These are phyloP conservation scores for Calyptommatus sinebrachiatus DNA, from an alignment of 2,113 vertebrate species.

Conservation along the genomic window DNA sequence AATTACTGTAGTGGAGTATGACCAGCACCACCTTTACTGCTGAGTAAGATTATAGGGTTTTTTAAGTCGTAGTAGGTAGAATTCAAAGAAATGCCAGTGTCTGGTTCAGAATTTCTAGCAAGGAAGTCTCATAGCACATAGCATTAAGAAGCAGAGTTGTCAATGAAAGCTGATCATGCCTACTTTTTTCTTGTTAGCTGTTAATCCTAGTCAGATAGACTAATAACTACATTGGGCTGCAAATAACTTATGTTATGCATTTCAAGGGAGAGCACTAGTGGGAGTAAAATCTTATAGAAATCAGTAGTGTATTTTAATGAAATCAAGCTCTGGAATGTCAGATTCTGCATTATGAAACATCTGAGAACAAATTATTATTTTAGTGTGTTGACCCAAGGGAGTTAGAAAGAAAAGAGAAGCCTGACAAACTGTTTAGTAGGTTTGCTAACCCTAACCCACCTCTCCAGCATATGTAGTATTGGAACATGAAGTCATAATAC, in stretches of 20 bases:
- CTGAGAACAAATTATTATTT: conserved; percentile 7
- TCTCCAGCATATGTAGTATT: background rate
- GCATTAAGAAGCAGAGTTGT: no score
- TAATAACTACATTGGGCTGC: background rate
- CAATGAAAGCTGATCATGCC: no score
- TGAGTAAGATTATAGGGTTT: no score
- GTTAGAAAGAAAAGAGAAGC: no score
- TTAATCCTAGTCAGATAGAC: background rate
- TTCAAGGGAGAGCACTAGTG: background rate
- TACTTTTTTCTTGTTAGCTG: no score
- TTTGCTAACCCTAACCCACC: background rate
- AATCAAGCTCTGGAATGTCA: conserved; percentile 39
- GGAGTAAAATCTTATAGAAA: conserved; percentile 18
- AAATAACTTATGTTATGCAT: background rate
- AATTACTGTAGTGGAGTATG: background rate
- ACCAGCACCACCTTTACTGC: no score
- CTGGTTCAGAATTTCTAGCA: no score
- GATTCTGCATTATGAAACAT: conserved; percentile 28
- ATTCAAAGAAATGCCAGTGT: no score
- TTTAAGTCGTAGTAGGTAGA: no score
- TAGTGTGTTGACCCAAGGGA: background rate
- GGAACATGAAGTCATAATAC: background rate
- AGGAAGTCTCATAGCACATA: no score
- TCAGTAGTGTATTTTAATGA: conserved; percentile 5
- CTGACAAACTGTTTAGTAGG: conserved; percentile 12